Evolutionary conservation across 2,888 invertebrate genomes (phyloP).

Genomic region (Cheiracanthium punctorium): DNA sequence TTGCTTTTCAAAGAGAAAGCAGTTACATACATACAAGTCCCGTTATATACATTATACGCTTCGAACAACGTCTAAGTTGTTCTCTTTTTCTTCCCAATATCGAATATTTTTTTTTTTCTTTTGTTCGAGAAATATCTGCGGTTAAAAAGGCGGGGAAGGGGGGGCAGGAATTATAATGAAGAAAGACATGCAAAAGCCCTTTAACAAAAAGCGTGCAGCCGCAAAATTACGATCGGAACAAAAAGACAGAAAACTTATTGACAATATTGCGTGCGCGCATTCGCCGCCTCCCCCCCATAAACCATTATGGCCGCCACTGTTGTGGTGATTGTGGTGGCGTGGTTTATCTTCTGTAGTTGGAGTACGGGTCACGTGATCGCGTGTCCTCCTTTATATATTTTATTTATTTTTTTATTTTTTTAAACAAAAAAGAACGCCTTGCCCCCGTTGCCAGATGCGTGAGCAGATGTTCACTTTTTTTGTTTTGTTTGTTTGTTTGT

Average conservation of each 20-base stretch:
- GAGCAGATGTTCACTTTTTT: slow-evolving; percentile 56
- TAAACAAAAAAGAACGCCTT: slow-evolving; percentile 17
- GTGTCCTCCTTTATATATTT: slow-evolving; percentile 42
- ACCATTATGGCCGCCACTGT: slow-evolving; percentile 34
- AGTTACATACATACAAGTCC: not conserved
- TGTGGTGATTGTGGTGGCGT: slow-evolving; percentile 48
- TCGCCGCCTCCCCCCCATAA: too few relatives aligned
- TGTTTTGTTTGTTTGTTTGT: slow-evolving; percentile 36
- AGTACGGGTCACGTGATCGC: slow-evolving; percentile 48
- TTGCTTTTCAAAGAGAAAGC: not conserved
- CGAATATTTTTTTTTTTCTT: slow-evolving; percentile 18
- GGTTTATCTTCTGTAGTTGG: slow-evolving; percentile 38
- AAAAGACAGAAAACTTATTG: slow-evolving; percentile 34
- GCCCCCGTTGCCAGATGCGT: slow-evolving; percentile 54
- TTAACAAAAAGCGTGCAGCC: slow-evolving; percentile 45
- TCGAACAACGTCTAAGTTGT: not conserved
- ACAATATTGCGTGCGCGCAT: slow-evolving; percentile 40
- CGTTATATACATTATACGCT: not conserved
- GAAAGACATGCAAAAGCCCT: slow-evolving; percentile 56
- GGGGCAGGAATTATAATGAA: slow-evolving; percentile 1
- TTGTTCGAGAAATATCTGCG: slow-evolving; percentile 1
- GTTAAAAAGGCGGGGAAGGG: not conserved
- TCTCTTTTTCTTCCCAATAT: slow-evolving; percentile 6
- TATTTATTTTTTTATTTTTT: too few relatives aligned
- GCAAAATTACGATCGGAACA: slow-evolving; percentile 43